Base-by-base conservation (phyloP, 2,888 invertebrate species). In the Notodromas monacha region DNA sequence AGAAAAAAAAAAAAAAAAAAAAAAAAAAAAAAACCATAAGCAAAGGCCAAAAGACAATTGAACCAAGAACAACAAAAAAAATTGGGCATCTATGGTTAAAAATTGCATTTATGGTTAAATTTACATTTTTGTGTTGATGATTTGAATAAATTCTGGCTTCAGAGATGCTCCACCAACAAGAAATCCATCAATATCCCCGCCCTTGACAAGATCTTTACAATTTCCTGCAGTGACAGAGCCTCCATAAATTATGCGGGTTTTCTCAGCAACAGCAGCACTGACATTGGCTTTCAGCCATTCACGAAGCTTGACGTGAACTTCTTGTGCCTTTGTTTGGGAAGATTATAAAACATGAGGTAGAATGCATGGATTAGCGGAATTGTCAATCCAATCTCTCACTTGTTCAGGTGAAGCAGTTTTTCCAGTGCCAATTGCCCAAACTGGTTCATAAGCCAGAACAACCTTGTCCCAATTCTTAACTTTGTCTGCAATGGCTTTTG, bases 341-440 rank as follows among this genome's bases (percentile, higher is more conserved):
- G n/a, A n/a, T n/a, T n/a, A n/a, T n/a, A n/a, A n/a, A n/a, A n/a
- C n/a, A n/a, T n/a, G n/a, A n/a, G n/a, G n/a, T n/a, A n/a, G n/a
- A 35, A 31, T 30, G 28, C 31, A 34, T 32, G 37, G 34, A 34
- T 38, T 36, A 13, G 14, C 14, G 12, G 29, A 34, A 29, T 32
- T 21, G 16, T 11, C 3, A 15, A 4, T 12, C 16, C 31, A 29
- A 27, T 14, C 26, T 4, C 14, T 40, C 42, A 65, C 70, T 55
- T 86, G 84, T 43, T 74, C 68, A 1, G 89, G 89, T 2, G 73
- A 60, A n/a, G 92, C 92, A 12, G 84, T 86, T 55, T 81, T 84
- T 35, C 92, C 96, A 4, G 96, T 99, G 31, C 96, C 96, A 46
- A 99, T 99, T 30, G 96, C 96, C 96, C 96, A 99, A 0, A 96